Evolutionary conservation across 2,113 vertebrate species (phyloP), one percentile per base, ranked within the genome.

Genomic region (Phrynosoma blainvillii): DNA sequence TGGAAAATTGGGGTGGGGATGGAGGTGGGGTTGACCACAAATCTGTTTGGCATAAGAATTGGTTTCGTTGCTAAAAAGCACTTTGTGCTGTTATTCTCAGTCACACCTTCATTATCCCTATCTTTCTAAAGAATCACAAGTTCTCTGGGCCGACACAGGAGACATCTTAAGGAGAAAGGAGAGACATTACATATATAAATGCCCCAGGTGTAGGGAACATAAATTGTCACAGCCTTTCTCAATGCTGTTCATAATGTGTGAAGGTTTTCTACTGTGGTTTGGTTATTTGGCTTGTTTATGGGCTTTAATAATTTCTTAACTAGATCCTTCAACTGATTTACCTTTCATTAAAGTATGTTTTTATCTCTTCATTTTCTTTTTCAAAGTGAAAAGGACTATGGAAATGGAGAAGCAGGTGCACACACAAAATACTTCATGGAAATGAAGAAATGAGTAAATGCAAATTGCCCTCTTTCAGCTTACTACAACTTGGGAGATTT

Each of bases 31-130:
- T 93, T 88, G 92, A 85, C 89, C 94, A 93, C 89, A 95, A 82
- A 92, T 87, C 94, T 94, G 93, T 93, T 95, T 95, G 95, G 93
- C 94, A 92, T 95, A 91, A 95, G 93, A 94, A 95, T 91, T 94
- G 93, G 93, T 91, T 93, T 94, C 92, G 91, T 95, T 95, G 93
- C 94, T 93, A 95, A 95, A 94, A 94, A 92, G 94, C 88, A 91
- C 84, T 92, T 94, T 90, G 93, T 94, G 93, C 94, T 93, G 91
- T 94, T 94, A 95, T 94, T 96, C 91, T 91, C 56, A 92, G 93
- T 90, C 91, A 90, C 93, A 92, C 93, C 93, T 95, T 95, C 94
- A 94, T 95, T 94, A 94, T 91, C 93, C 93, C 92, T 95, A 95
- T 93, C 95, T 92, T 84, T 91, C 91, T 86, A 91, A 90, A 93